phyloP scores from a whole-genome alignment of 2,888 invertebrate species.

The Meteorus cinctellus region DNA sequence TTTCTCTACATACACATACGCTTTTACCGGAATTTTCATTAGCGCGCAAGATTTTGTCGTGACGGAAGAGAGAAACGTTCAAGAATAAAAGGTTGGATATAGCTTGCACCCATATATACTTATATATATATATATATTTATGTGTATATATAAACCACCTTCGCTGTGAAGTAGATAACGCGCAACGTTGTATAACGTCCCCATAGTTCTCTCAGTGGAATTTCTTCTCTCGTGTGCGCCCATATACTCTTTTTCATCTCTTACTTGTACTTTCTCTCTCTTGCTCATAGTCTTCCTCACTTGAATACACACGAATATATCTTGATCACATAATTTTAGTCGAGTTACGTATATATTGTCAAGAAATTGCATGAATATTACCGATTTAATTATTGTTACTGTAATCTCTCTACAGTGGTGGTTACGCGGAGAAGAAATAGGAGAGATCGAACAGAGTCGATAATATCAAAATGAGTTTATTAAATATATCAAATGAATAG shows the following conservation, averaged over 20 bases:
- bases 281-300: conserved; percentile 16
- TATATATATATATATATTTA: conserved; percentile 41
- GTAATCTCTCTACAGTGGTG: neutral
- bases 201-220: conserved; percentile 42
- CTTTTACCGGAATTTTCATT: conserved; percentile 69
- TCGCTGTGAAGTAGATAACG: conserved; percentile 35
- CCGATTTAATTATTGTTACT: neutral
- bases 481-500: too few relatives aligned
- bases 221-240: conserved; percentile 45
- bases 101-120: conserved; percentile 45
- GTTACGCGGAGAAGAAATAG: too few relatives aligned
- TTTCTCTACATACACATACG: conserved; percentile 49
- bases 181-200: conserved; percentile 46
- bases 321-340: conserved; percentile 56
- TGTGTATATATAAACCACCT: conserved; percentile 19
- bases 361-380: neutral
- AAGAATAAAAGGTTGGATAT: conserved; percentile 39
- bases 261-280: conserved; percentile 5
- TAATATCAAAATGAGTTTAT: too few relatives aligned
- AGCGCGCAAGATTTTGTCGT: conserved; percentile 67
- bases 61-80: conserved; percentile 55
- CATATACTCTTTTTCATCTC: conserved; percentile 9
- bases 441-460: too few relatives aligned
- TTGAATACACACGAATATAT: conserved; percentile 41
- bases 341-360: neutral